Base-by-base conservation (phyloP, 2,888 invertebrate genomes). In the Phalera bucephala region DNA sequence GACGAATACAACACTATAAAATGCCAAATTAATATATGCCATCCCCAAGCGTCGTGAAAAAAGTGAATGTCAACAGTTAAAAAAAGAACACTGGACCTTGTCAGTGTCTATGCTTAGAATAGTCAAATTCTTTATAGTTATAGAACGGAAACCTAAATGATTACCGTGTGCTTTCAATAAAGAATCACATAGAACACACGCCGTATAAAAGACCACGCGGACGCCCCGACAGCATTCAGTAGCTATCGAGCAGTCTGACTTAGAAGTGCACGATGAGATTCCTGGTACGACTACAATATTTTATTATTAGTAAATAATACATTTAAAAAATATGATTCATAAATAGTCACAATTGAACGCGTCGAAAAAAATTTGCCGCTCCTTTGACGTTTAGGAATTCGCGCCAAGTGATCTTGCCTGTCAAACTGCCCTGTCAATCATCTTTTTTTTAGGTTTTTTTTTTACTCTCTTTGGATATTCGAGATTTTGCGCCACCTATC, bases 211-310 rank as follows among this genome's bases (percentile, higher is more conserved):
- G 25, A 25, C 5, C 25, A 25, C 10, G 11, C 11, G 4, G 2
- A 3, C 14, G 14, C 4, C 2, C 28, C 8, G 14, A 28, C 28
- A 17, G 29, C 23, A 38, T 38, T 38, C 38, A 38, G 38, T 38
- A 38, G 38, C 38, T 33, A 14, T 14, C 33, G 31, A 33, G 38
- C 38, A 38, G 38, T 38, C 38, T 32, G 26, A 38, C 28, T 13
- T 3, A 22, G 38, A 38, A 38, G 38, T 38, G 38, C 38, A 38
- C 32, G 33, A 38, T 38, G 38, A 38, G 38, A 38, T 38, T 38
- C 22, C 33, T 38, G 38, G 38, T 38, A 33, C 20, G 17, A 14
- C 17, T 3, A 21, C 21, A 21, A n/a, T n/a, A 10, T 11, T 28
- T 34, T 9, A 21, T 21, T 5, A 8, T 7, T 5, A 7, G 3